A percentile compares a stretch with the other conserved stretches of the same genome.
These are phyloP conservation scores for Acrobasis consociella DNA, from an alignment of 2,888 invertebrate genomes.

Conservation along the genomic window DNA sequence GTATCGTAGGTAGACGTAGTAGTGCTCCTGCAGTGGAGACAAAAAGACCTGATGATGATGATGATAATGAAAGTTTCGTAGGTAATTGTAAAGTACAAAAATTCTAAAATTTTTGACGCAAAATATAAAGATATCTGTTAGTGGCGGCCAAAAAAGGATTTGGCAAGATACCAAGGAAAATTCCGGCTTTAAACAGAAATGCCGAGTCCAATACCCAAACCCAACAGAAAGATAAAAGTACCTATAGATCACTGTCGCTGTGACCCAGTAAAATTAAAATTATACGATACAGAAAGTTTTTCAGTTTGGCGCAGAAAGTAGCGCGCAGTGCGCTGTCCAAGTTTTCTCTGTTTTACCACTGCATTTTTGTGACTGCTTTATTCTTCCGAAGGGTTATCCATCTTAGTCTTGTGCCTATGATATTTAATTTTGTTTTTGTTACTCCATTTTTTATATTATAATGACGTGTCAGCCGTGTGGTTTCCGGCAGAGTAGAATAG, in stretches of 20 bases:
- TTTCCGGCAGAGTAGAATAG: too few relatives aligned
- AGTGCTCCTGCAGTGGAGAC: too few relatives aligned
- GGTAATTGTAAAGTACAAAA: too few relatives aligned
- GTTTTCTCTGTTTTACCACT: background rate
- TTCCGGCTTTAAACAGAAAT: conserved; percentile 32
- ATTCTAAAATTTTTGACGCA: background rate
- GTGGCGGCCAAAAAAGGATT: conserved; percentile 39
- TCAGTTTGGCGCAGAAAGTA: background rate
- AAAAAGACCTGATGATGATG: too few relatives aligned
- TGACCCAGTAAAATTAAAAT: conserved; percentile 19
- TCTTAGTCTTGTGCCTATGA: background rate
- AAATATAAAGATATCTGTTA: conserved; percentile 37
- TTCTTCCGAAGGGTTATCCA: background rate
- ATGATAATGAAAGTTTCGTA: too few relatives aligned
- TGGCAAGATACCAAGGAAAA: conserved; percentile 45
- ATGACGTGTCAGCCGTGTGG: too few relatives aligned
- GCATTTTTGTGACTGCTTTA: background rate
- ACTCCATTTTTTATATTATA: too few relatives aligned
- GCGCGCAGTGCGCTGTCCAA: background rate
- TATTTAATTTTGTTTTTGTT: background rate
- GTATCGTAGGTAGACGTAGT: too few relatives aligned
- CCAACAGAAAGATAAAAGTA: conserved; percentile 10
- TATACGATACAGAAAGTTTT: conserved; percentile 6
- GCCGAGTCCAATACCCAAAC: background rate
- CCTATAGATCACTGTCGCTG: conserved; percentile 13